A percentile compares a stretch with the other conserved stretches of the same genome.
phyloP scores from a whole-genome alignment of 1,140 invertebrate genomes.

The Caenorhabditis inopinata region DNA sequence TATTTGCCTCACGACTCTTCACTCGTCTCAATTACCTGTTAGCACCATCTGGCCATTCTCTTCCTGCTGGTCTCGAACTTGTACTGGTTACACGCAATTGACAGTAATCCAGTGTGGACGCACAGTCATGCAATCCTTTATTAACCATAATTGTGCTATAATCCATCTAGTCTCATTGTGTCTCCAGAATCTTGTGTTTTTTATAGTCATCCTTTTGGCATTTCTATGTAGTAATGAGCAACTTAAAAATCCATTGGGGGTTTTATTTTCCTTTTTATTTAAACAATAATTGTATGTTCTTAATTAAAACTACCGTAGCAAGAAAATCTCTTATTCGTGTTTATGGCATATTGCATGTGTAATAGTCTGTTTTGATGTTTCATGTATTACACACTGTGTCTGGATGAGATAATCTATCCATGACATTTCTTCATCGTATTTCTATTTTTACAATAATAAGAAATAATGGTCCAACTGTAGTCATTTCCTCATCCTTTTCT shows the following conservation, averaged over 20 bases:
- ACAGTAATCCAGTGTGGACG: background rate
- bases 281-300: too few species aligned
- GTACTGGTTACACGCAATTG: constrained; percentile 1
- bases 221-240: background rate
- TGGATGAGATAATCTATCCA: constrained; percentile 25
- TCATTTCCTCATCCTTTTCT: too few species aligned
- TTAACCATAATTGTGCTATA: background rate
- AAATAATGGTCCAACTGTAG: background rate
- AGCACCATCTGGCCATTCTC: background rate
- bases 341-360: background rate
- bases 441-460: background rate
- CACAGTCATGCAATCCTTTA: background rate
- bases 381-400: background rate
- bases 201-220: background rate
- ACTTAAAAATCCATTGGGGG: background rate
- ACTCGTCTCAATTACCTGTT: constrained; percentile 27
- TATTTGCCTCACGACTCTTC: background rate
- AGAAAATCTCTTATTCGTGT: background rate
- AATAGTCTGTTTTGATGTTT: constrained; percentile 28
- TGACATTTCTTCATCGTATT: background rate
- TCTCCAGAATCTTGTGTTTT: background rate
- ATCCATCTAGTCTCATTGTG: background rate
- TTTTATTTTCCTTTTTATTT: background rate
- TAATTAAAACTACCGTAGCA: background rate
- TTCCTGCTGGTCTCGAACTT: background rate